Percentiles rank a stretch among this genome's conserved stretches.
These are phyloP conservation scores for Falco columbarius DNA, from an alignment of 2,797 vertebrate species.

Conservation along the genomic window DNA sequence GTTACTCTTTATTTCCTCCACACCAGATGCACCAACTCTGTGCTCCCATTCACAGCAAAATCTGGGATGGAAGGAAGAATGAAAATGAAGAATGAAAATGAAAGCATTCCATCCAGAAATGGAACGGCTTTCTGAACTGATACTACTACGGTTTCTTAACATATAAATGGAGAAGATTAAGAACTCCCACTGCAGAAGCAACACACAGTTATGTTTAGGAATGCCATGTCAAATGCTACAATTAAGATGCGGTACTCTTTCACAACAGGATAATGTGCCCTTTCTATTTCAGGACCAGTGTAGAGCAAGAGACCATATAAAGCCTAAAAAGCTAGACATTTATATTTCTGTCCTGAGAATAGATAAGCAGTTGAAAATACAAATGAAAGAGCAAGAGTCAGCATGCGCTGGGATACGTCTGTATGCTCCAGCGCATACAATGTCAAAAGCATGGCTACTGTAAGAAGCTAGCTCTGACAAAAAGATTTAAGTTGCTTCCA, in stretches of 20 bases:
- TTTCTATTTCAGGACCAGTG: background rate
- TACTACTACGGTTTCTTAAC: background rate
- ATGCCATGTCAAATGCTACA: background rate
- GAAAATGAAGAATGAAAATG: constrained; percentile 43
- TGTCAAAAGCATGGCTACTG: background rate
- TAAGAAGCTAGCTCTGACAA: background rate
- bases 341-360: background rate
- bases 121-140: constrained; percentile 32
- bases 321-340: background rate
- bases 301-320: background rate
- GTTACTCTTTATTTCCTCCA: constrained; percentile 96
- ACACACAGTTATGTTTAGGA: background rate
- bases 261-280: background rate
- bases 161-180: background rate
- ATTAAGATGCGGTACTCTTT: background rate
- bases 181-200: background rate
- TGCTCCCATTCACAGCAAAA: constrained; percentile 98
- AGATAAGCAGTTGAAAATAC: background rate
- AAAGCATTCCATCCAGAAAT: constrained; percentile 45
- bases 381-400: background rate
- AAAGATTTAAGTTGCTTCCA: background rate
- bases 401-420: background rate
- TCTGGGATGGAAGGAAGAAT: constrained; percentile 78
- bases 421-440: background rate
- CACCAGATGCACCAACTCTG: constrained; percentile 88